phyloP scores from a whole-genome alignment of 1,140 invertebrate genomes.

The Papilio dardanus region DNA sequence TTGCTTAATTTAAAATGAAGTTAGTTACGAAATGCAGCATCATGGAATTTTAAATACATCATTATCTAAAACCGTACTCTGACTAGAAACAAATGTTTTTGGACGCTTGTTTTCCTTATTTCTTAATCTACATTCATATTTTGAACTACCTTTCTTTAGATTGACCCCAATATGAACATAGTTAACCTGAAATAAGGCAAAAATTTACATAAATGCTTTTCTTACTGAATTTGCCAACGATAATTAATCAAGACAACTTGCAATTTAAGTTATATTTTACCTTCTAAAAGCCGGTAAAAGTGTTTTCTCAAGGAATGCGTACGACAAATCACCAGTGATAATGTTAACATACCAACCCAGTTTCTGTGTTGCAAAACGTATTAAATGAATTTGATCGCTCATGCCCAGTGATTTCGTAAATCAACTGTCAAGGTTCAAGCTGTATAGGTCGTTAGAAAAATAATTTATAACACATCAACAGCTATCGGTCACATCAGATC shows the following conservation, averaged over 20 bases:
- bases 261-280: background rate
- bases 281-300: background rate
- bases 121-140: too few species aligned
- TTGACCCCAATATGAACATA: too few species aligned
- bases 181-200: too few species aligned
- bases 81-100: background rate
- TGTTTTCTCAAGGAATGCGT: background rate
- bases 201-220: background rate
- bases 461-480: conserved; percentile 35
- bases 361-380: background rate
- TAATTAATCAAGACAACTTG: background rate
- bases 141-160: background rate
- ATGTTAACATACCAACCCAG: background rate
- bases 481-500: conserved; percentile 30
- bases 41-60: background rate
- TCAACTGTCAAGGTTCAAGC: conserved; percentile 34
- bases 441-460: conserved; percentile 29
- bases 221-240: background rate
- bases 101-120: background rate
- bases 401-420: conserved; percentile 12
- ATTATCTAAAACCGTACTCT: background rate
- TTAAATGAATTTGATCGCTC: conserved; percentile 13
- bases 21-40: background rate
- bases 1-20: conserved; percentile 23
- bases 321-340: background rate